A percentile compares a stretch with the other conserved stretches of the same genome.
Conservation (phyloP, 2,797 vertebrate genomes). For the Myioborus miniatus region DNA sequence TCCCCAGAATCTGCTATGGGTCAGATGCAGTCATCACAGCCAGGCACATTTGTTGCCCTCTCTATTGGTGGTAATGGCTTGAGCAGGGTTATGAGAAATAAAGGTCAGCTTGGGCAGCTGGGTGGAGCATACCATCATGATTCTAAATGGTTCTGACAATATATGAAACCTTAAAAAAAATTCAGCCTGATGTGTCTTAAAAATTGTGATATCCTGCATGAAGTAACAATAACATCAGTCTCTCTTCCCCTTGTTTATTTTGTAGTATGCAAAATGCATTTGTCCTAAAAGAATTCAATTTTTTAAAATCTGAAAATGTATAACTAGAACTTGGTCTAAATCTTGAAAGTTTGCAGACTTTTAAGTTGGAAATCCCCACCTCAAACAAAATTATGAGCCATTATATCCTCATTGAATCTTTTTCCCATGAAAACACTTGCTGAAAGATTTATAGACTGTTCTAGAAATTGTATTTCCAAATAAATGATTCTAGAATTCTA, state of each 20-base stretch:
- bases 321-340: neutral
- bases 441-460: neutral
- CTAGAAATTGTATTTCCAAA: conserved; percentile 42
- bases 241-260: neutral
- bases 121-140: neutral
- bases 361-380: neutral
- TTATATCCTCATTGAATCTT: neutral
- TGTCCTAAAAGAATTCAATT: neutral
- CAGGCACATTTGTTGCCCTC: neutral
- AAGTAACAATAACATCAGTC: neutral
- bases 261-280: neutral
- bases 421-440: neutral
- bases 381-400: neutral
- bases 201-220: neutral
- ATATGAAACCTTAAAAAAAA: neutral
- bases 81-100: neutral
- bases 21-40: neutral
- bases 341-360: neutral
- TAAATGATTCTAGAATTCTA: conserved; percentile 26
- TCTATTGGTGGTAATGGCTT: neutral
- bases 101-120: neutral
- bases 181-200: neutral
- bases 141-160: neutral
- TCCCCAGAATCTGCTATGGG: neutral
- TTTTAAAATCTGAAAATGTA: neutral